phyloP scores from a whole-genome alignment of 2,113 vertebrate species.

The Trogon surrucura region DNA sequence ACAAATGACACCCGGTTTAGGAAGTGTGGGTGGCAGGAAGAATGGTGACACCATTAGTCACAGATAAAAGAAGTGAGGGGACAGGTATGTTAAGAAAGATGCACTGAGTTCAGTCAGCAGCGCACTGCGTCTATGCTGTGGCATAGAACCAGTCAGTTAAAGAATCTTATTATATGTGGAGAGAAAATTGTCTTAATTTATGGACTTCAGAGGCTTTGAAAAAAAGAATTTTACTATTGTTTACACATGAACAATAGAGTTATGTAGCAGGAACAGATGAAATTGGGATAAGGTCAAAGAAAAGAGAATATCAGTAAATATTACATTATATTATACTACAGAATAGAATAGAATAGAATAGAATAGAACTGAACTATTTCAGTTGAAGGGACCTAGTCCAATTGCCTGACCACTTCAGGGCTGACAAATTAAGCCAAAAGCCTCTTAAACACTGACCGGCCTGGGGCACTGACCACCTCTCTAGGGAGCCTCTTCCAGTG shows the following conservation, averaged over 20 bases:
- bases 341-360: background rate
- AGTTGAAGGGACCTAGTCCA: background rate
- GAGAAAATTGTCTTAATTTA: background rate
- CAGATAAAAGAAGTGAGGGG: background rate
- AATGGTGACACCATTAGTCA: background rate
- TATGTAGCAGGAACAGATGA: background rate
- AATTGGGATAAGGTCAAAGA: background rate
- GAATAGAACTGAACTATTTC: background rate
- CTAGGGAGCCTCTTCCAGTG: background rate
- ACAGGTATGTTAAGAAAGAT: background rate
- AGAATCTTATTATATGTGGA: background rate
- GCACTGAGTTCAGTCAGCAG: background rate
- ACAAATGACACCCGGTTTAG: background rate
- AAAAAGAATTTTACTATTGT: background rate
- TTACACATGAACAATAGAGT: background rate
- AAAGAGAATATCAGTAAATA: background rate
- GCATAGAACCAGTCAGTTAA: background rate
- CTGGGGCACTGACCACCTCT: background rate
- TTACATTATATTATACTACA: too few relatives aligned
- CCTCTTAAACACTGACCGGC: too few relatives aligned
- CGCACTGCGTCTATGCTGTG: background rate
- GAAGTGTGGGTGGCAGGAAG: constrained; percentile 38
- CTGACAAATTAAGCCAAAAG: background rate
- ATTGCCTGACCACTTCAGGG: background rate
- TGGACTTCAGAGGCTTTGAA: background rate